Percentiles rank a stretch among this genome's conserved stretches.
Conservation (phyloP, 1,140 invertebrate species). For the Drosophila rufa region DNA sequence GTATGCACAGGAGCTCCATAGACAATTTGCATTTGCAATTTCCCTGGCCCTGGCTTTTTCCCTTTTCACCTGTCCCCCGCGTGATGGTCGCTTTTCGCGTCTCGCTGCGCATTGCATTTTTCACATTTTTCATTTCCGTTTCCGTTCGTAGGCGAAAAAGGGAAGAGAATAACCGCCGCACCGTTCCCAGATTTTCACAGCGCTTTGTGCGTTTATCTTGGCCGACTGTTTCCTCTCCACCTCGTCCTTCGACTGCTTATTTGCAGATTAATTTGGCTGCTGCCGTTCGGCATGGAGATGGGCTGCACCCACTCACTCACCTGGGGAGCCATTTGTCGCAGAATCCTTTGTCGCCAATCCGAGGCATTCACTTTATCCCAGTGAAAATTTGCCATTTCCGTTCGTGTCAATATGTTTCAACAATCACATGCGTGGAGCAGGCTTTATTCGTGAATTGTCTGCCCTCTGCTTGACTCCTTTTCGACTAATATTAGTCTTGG, state of each 20-base stretch:
- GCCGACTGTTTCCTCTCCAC: constrained; percentile 19
- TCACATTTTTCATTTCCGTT: constrained; percentile 82
- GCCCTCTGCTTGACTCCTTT: constrained; percentile 3
- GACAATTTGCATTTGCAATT: constrained; percentile 73
- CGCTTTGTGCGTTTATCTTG: constrained; percentile 65
- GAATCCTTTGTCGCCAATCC: constrained; percentile 86
- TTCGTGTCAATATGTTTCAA: constrained; percentile 87
- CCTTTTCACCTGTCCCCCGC: constrained; percentile 1
- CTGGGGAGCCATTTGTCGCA: constrained; percentile 85
- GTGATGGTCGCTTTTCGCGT: constrained; percentile 28
- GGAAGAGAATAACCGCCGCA: constrained; percentile 10
- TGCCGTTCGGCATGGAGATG: constrained; percentile 67
- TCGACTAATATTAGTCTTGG: constrained; percentile 28
- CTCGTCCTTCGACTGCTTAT: constrained; percentile 47
- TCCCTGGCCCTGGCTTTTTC: constrained; percentile 14
- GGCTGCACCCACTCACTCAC: constrained; percentile 83
- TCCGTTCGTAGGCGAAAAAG: constrained; percentile 58
- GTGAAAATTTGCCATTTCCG: constrained; percentile 87
- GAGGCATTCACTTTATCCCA: constrained; percentile 86
- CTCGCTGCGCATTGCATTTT: constrained; percentile 66
- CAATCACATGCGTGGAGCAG: constrained; percentile 85
- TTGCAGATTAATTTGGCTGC: constrained; percentile 86
- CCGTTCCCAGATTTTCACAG: constrained; percentile 12
- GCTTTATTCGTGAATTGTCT: constrained; percentile 85
- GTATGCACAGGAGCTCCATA: constrained; percentile 33